A percentile compares a stretch with the other conserved stretches of the same genome.
Evolutionary conservation across 2,888 invertebrate genomes (phyloP).

Genomic region (Ceriagrion tenellum): DNA sequence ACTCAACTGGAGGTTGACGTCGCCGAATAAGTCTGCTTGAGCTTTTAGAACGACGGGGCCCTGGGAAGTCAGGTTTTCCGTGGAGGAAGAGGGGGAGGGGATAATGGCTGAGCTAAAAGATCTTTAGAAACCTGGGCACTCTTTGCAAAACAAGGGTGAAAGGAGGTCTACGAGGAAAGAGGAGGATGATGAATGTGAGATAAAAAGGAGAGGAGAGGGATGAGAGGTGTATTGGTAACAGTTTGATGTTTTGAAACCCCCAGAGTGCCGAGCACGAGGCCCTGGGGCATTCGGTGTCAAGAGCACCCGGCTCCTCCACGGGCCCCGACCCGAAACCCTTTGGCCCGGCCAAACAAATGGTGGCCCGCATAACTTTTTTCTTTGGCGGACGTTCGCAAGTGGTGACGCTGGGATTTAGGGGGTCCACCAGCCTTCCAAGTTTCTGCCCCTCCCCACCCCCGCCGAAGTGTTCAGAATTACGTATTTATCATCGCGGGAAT

Average conservation of each 20-base stretch:
- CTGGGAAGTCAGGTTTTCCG: background rate
- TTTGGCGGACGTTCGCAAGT: background rate
- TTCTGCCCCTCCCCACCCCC: too few relatives aligned
- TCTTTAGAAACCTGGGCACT: background rate
- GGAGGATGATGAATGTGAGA: background rate
- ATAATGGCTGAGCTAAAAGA: background rate
- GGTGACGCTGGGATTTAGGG: background rate
- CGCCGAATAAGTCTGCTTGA: background rate
- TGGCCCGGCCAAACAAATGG: background rate
- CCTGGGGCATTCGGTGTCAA: background rate
- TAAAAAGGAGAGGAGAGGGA: background rate
- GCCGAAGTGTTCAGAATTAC: too few relatives aligned
- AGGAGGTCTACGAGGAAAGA: background rate
- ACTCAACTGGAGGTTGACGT: slow-evolving; percentile 44
- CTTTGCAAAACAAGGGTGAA: background rate
- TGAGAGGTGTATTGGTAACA: background rate
- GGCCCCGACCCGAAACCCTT: background rate
- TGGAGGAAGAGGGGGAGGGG: background rate
- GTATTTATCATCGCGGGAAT: too few relatives aligned
- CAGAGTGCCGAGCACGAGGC: background rate
- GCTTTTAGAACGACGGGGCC: background rate
- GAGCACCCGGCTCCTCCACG: background rate
- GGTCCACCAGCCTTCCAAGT: too few relatives aligned
- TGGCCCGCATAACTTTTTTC: background rate
- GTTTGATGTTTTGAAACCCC: background rate